Percentiles rank a stretch among this genome's conserved stretches.
Evolutionary conservation across 2,797 vertebrate species (phyloP).

Genomic region (Cuniculus paca): DNA sequence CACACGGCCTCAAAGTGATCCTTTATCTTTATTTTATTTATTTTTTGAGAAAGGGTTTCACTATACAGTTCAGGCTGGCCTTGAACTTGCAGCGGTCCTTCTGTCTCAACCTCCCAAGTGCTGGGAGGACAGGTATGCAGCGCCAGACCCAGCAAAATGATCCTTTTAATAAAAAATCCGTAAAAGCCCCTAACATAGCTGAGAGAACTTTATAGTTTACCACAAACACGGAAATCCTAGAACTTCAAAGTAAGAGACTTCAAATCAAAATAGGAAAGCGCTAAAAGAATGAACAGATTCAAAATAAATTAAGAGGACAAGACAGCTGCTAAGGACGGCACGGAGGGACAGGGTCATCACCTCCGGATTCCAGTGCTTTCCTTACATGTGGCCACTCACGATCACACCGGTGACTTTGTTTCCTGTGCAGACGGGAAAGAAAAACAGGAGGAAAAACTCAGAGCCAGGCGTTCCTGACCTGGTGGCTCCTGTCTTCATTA

Average conservation of each 20-base stretch:
- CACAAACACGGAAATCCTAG: constrained; percentile 84
- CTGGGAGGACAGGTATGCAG: too few relatives aligned
- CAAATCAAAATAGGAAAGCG: constrained; percentile 82
- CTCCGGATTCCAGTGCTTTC: constrained; percentile 52
- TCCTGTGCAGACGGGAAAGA: constrained; percentile 47
- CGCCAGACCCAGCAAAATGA: constrained; percentile 27
- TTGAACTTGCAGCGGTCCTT: not conserved
- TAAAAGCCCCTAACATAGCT: constrained; percentile 83
- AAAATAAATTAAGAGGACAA: constrained; percentile 79
- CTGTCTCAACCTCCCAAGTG: not conserved
- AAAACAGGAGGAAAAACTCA: constrained; percentile 65
- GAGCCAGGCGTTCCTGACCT: not conserved
- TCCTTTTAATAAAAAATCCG: constrained; percentile 78
- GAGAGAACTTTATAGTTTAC: constrained; percentile 80
- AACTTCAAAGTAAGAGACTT: constrained; percentile 87
- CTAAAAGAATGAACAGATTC: constrained; percentile 80
- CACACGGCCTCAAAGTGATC: too few relatives aligned
- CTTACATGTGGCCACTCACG: constrained; percentile 62
- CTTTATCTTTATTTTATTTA: too few relatives aligned
- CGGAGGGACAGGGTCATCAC: constrained; percentile 32
- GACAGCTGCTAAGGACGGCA: constrained; percentile 13
- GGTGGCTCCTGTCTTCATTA: not conserved
- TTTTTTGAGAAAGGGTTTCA: not conserved
- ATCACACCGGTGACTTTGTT: constrained; percentile 56
- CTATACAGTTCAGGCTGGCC: not conserved